A percentile compares a stretch with the other conserved stretches of the same genome.
These are phyloP conservation scores for Picathartes gymnocephalus DNA, from an alignment of 2,113 vertebrate genomes.

Conservation along the genomic window DNA sequence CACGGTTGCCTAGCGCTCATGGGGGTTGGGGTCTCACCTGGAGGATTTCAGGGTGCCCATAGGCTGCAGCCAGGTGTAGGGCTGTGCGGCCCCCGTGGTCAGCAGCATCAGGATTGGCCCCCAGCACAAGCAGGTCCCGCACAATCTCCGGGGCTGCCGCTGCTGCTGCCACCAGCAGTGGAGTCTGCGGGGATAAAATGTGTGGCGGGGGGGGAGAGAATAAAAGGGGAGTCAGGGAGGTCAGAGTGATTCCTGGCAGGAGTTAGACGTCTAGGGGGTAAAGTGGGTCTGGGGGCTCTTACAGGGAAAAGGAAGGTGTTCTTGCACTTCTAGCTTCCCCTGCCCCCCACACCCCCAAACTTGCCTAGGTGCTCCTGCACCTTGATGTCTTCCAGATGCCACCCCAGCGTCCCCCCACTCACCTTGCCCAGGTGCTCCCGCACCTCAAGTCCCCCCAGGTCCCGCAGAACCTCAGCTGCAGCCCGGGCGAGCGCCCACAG, in stretches of 20 bases:
- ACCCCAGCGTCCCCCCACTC: not conserved
- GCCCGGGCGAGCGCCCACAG: not conserved
- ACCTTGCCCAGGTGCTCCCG: not conserved
- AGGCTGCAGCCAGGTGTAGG: not conserved
- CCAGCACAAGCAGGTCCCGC: not conserved
- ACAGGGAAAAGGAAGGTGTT: not conserved
- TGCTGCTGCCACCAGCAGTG: not conserved
- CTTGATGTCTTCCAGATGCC: not conserved
- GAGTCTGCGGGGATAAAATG: not conserved
- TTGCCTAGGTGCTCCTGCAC: not conserved
- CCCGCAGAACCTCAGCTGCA: not conserved
- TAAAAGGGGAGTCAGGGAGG: not conserved
- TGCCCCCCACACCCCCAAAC: accelerated
- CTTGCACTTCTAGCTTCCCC: not conserved
- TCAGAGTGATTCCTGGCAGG: not conserved
- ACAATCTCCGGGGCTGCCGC: not conserved
- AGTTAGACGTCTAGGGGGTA: not conserved
- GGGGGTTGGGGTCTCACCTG: not conserved
- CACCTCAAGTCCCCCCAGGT: not conserved
- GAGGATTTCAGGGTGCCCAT: not conserved
- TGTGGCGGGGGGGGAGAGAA: not conserved
- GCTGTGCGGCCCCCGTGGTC: not conserved
- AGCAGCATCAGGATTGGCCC: not conserved
- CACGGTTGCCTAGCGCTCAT: accelerated
- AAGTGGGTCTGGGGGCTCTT: not conserved